Evolutionary conservation across 2,113 vertebrate genomes (phyloP).

Genomic region (Mus spicilegus): DNA sequence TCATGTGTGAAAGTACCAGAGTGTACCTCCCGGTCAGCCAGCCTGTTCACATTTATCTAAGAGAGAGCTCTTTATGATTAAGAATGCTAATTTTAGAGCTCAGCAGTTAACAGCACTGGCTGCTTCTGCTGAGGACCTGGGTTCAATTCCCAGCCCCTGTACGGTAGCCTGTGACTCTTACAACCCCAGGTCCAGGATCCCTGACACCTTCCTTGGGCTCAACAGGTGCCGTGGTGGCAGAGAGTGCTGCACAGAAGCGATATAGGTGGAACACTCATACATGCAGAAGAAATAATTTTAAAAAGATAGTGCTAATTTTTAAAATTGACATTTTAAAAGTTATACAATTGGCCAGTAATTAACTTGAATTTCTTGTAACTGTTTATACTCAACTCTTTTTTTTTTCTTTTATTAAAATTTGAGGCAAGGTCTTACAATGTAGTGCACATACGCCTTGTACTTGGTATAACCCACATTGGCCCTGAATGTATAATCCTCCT

Average conservation of each 20-base stretch:
- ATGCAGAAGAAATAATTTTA: neutral
- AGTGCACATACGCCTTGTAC: neutral
- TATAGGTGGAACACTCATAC: neutral
- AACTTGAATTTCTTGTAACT: neutral
- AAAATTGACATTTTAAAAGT: constrained; percentile 50
- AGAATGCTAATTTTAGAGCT: neutral
- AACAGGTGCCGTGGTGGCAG: neutral
- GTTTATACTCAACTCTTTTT: neutral
- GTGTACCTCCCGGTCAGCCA: too few relatives aligned
- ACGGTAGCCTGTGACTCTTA: too few relatives aligned
- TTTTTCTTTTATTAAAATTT: neutral
- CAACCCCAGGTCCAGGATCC: too few relatives aligned
- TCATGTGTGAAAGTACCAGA: neutral
- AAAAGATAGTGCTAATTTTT: neutral
- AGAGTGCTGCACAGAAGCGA: neutral
- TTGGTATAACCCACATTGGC: neutral
- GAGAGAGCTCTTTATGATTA: neutral
- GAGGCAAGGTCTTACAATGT: neutral
- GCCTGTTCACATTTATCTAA: neutral
- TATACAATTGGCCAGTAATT: constrained; percentile 7
- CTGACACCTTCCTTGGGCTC: neutral
- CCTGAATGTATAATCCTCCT: neutral
- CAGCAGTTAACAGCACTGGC: neutral
- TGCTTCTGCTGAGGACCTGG: too few relatives aligned
- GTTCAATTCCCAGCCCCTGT: neutral